Base-by-base conservation (phyloP, 1,140 invertebrate species). In the Babylonia areolata region DNA sequence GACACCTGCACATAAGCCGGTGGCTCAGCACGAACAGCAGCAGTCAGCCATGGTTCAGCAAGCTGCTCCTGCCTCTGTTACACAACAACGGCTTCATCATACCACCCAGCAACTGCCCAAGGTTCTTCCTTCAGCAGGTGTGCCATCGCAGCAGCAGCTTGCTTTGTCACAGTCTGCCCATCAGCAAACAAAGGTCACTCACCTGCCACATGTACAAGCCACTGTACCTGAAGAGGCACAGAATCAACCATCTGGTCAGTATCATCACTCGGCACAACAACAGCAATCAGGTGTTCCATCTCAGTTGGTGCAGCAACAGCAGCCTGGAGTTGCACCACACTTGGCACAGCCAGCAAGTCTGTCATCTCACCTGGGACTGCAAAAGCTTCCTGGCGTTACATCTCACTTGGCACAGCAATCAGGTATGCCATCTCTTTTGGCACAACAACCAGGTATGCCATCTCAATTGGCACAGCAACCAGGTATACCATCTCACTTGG, bases 11-110 rank as follows among this genome's bases (percentile, higher is more conserved):
- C 9, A 51, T 51, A 9, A 17, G 46, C 9, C 46, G 17, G 78
- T 81, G 71, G 37, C 39, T 11, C 82, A 80, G 58, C 84, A 85
- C 23, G 84, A 58, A 54, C 80, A 75, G 11, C 54, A 69, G 28
- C 81, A 83, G 81, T 23, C 35, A 31, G 64, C 33, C 54, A 64
- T 69, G 12, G 64, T 69, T 23, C 58, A 31, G 20, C 58, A 51
- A 51, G 17, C 9, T 51, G 9, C 46, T 12, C 17, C 46, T 51
- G 46, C 9, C 9, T 17, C 46, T 3, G 46, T 17, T 51, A 17
- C 46, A 51, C 9, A 51, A 9, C 46, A 51, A 51, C 46, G 17
- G 46, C 17, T 17, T 12, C 2, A 51, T 69, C 58, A 23, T 23
- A 28, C 28, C 6, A 6, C n/a, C 23, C 58, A 69, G 58, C 23